phyloP scores from a whole-genome alignment of 2,113 vertebrate species.

The Microcebus jonahi region DNA sequence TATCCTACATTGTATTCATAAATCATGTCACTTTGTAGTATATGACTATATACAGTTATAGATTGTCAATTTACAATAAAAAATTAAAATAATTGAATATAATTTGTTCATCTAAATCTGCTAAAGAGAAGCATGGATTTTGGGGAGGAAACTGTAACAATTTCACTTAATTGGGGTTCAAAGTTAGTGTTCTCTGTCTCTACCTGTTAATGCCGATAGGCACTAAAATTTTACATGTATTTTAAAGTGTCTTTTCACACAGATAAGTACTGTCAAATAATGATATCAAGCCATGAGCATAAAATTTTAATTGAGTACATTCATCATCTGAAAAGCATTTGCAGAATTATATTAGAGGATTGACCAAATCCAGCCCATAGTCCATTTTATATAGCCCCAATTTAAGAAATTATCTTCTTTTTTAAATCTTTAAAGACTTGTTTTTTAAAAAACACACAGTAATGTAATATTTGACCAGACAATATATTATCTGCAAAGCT shows the following conservation, averaged over 20 bases:
- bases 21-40: background rate
- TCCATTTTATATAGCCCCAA: background rate
- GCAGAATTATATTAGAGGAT: background rate
- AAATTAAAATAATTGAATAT: background rate
- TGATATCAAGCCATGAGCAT: background rate
- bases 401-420: background rate
- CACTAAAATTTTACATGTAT: background rate
- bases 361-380: background rate
- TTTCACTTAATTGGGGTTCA: background rate
- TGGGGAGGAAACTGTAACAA: background rate
- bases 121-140: background rate
- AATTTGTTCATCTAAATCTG: background rate
- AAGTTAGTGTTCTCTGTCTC: background rate
- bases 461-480: background rate
- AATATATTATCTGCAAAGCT: background rate
- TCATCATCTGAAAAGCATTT: background rate
- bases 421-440: background rate
- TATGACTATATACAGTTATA: background rate
- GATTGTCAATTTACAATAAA: background rate
- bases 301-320: background rate
- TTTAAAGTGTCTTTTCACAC: background rate
- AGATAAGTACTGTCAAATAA: background rate
- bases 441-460: background rate
- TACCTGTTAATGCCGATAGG: background rate
- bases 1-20: background rate